Base-by-base conservation (phyloP, 2,888 invertebrate species). In the Empis stercorea region DNA sequence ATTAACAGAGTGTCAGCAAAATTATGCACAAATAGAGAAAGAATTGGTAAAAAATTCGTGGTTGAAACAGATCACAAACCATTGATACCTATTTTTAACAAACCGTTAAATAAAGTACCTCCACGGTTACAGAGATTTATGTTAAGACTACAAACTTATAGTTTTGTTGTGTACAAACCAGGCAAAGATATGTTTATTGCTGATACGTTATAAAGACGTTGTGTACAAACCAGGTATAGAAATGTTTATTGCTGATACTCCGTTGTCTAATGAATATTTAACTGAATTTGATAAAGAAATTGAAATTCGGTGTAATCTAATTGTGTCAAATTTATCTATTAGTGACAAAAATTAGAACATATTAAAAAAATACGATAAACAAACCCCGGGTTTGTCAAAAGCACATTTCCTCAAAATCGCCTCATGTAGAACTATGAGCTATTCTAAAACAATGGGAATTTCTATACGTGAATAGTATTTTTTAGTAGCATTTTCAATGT, bases 21-120 rank as follows among this genome's bases (percentile, higher is more conserved):
- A 34, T 34, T 40, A 40, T 44, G 30, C 48, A 5, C 48, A 48
- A 23, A 48, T 48, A 11, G 60, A 61, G 44, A 61, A n/a, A 30
- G 2, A 4, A 39, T 39, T 39, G 45, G 39, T 40, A 30, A 45
- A 37, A 17, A 16, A 10, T 14, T 37, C n/a, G 39, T 17, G 23
- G 45, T 45, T n/a, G 30, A 45, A 30, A 45, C 45, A 30, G 39
- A 45, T n/a, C 45, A 45, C 30, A 45, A 45, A 30, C 39, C 45
- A 39, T n/a, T 45, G 10, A 30, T 45, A 30, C 34, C 46, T 20
- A 46, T 41, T 32, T 41, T 41, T 20, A 41, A n/a, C 17, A 32
- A 41, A 40, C 20, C 20, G 11, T 17, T 40, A 15, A 30, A 34
- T 32, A 44, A 47, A 14, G 39, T 38, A n/a, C 30, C 44, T 34